Conservation (phyloP, 2,888 invertebrate genomes). For the Limenitis arthemis region DNA sequence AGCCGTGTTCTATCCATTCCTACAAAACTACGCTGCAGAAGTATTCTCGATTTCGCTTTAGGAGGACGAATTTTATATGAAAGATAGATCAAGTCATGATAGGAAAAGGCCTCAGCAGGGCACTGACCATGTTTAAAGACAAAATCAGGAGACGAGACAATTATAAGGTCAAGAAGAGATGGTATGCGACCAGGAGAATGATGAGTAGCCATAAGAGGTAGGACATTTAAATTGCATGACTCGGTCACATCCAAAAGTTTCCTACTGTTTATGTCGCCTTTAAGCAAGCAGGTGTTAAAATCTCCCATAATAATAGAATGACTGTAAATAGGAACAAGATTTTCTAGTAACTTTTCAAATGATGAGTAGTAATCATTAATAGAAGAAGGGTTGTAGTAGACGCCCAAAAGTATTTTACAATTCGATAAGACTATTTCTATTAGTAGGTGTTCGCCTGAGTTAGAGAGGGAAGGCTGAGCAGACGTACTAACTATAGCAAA, state of each 20-base stretch:
- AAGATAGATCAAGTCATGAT: constrained; percentile 15
- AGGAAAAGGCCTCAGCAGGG: constrained; percentile 14
- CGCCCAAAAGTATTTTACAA: too few species aligned
- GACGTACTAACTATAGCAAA: too few species aligned
- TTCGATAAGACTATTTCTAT: too few species aligned
- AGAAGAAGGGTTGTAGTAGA: too few species aligned
- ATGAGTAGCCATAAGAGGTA: constrained; percentile 14
- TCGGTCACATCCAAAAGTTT: neutral
- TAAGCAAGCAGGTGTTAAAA: too few species aligned
- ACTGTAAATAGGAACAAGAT: too few species aligned
- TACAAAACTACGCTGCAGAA: constrained; percentile 14
- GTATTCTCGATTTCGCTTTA: neutral
- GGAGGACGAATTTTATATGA: constrained; percentile 17
- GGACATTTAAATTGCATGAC: constrained; percentile 9
- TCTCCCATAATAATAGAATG: too few species aligned
- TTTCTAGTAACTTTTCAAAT: too few species aligned
- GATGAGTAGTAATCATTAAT: too few species aligned
- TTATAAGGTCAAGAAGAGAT: constrained; percentile 8
- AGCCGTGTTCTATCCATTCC: constrained; percentile 8
- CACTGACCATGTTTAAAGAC: constrained; percentile 13
- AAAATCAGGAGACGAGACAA: neutral
- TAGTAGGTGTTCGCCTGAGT: too few species aligned
- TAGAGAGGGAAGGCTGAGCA: too few species aligned
- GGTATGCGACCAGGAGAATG: constrained; percentile 4
- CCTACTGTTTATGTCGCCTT: too few species aligned